Conservation (phyloP, 2,888 invertebrate genomes). For the Rhynchonema sp. region DNA sequence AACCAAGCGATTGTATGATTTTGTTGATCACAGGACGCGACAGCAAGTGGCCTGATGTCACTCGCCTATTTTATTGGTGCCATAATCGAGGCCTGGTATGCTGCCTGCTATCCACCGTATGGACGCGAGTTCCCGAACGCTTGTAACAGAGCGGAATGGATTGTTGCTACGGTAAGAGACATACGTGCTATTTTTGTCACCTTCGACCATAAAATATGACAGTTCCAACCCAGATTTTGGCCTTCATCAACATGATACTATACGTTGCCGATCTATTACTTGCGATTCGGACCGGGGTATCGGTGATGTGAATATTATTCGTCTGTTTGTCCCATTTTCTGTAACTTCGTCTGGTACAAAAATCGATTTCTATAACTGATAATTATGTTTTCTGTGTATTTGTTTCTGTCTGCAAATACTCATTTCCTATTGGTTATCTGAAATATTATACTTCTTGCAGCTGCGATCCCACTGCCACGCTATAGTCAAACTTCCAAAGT, state of each 20-base stretch:
- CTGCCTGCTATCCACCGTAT: constrained; percentile 6
- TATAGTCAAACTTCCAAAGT: no score
- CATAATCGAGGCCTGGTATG: constrained; percentile 6
- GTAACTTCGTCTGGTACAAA: no score
- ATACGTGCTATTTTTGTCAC: background rate
- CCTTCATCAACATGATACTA: background rate
- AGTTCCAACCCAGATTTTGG: background rate
- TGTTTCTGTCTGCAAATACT: no score
- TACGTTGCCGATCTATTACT: background rate
- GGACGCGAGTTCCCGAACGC: background rate
- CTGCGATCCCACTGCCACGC: no score
- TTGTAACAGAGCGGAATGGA: background rate
- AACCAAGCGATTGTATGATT: no score
- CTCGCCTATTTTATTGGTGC: constrained; percentile 1
- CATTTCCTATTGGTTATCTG: no score
- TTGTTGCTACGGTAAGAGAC: constrained; percentile 10
- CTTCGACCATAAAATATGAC: background rate
- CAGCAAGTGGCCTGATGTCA: background rate
- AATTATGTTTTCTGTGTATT: no score
- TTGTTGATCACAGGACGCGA: constrained; percentile 4
- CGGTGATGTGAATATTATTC: background rate
- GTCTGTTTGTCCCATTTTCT: no score
- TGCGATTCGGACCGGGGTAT: background rate
- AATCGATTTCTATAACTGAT: no score
- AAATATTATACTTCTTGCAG: no score